Base-by-base conservation (phyloP, 2,888 invertebrate species). In the Dryococelus australis region DNA sequence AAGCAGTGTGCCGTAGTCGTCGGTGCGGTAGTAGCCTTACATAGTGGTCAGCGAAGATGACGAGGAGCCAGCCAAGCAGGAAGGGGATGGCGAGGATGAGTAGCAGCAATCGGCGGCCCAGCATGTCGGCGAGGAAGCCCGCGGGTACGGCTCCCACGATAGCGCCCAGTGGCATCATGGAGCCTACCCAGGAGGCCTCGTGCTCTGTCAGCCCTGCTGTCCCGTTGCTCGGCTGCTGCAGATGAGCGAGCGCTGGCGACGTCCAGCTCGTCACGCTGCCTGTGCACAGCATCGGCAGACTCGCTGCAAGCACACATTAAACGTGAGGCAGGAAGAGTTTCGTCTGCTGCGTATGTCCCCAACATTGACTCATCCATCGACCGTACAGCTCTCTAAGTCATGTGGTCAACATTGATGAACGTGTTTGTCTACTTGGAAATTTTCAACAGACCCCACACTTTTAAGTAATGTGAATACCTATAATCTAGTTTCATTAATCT, bases 141-240 rank as follows among this genome's bases (percentile, higher is more conserved):
- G 96, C 96, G 24, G 94, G 91, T 90, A 96, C 95, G 0, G 96
- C 96, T 0, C 97, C 97, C 92, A 93, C 91, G 84, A 95, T 92
- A 24, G 96, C 96, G 79, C 96, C 96, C 85, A 96, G 91, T 0
- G 96, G 95, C 79, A 96, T 93, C 81, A 96, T 92, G 4, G 96
- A 96, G 1, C 96, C 95, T 88, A 97, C 94, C 96, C 96, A 97
- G 12, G 96, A 95, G 90, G 94, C 94, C 91, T 96, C 93, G 65
- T 94, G 94, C 0, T 92, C 90, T 0, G 93, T 93, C 0, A 95
- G 94, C 65, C 86, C 53, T 9, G 27, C 43, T 16, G 79, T 27
- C 28, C 92, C 91, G 86, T 65, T 78, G 51, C 24, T n/a, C 16
- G 27, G n/a, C 27, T 43, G 6, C 84, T 91, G 91, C 43, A 94